Conservation (phyloP, 2,888 invertebrate species). For the Rhogogaster chlorosoma region DNA sequence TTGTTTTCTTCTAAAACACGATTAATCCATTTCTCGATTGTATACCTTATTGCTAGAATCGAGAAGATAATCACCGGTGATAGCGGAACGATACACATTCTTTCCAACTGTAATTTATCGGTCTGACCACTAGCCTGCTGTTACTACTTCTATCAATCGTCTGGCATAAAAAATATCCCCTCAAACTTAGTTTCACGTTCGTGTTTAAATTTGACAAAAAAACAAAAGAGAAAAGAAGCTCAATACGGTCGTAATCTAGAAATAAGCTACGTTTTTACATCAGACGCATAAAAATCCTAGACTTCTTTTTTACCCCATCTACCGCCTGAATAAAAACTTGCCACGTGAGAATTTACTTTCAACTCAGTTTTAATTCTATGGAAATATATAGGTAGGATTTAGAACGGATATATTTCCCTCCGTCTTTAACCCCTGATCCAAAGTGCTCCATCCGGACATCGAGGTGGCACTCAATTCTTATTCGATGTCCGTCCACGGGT, state of each 20-base stretch:
- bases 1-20: background rate
- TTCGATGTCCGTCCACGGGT: background rate
- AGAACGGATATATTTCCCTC: background rate
- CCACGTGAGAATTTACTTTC: background rate
- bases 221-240: background rate
- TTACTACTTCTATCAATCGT: background rate
- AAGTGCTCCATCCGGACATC: slow-evolving; percentile 42
- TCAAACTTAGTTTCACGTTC: background rate
- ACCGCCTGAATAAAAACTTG: background rate
- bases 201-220: background rate
- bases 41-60: background rate
- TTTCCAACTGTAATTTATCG: background rate
- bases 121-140: background rate
- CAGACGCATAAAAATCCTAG: background rate
- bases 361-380: background rate
- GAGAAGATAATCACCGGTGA: background rate
- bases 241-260: background rate
- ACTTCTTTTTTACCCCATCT: background rate
- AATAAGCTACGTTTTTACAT: background rate
- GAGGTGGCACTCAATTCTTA: slow-evolving; percentile 40
- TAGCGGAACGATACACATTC: background rate
- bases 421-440: slow-evolving; percentile 28
- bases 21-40: background rate
- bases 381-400: background rate
- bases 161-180: background rate